These are phyloP conservation scores for Phytoseiulus persimilis DNA, from an alignment of 2,888 invertebrate species.

Conservation along the genomic window DNA sequence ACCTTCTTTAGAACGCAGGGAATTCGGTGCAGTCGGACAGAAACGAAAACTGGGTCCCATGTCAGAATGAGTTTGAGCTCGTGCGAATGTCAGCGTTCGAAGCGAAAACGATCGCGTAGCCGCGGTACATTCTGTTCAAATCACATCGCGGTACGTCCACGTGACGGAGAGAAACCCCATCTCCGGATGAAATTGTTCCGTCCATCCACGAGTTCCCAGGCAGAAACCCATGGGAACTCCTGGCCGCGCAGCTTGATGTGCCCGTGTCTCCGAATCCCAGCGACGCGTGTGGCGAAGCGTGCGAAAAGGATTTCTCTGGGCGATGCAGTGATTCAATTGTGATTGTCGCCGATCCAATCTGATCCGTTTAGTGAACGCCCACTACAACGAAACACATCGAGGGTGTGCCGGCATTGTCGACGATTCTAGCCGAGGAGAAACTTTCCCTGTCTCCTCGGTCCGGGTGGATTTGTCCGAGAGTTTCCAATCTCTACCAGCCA, in stretches of 20 bases:
- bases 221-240: not conserved
- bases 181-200: no score
- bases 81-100: no score
- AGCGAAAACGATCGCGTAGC: no score
- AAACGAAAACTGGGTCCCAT: no score
- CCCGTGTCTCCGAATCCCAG: not conserved
- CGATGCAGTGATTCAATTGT: not conserved
- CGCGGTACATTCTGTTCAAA: no score
- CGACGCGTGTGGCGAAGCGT: not conserved
- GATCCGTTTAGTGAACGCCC: constrained; percentile 5
- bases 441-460: not conserved
- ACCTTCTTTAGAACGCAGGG: no score
- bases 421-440: not conserved
- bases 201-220: not conserved
- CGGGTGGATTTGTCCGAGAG: not conserved
- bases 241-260: not conserved
- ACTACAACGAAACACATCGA: not conserved
- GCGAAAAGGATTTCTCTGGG: not conserved
- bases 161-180: no score
- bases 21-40: no score
- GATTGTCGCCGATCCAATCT: not conserved
- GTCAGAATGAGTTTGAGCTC: no score
- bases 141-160: no score
- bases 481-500: not conserved
- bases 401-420: not conserved